Base-by-base conservation (phyloP, 2,888 invertebrate genomes). In the Drepana falcataria region DNA sequence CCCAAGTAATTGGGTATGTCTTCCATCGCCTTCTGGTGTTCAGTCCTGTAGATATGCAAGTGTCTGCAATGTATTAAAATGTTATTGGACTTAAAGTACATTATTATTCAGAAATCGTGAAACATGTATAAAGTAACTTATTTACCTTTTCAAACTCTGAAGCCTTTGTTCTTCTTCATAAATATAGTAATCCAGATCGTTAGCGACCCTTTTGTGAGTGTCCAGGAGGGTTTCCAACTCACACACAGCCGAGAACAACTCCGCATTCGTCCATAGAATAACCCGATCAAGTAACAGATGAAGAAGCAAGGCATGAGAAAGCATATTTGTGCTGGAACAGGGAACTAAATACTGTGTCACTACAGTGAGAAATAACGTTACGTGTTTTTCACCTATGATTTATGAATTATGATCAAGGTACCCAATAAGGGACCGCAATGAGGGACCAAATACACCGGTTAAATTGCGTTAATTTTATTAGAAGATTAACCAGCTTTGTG, bases 161-260 rank as follows among this genome's bases (percentile, higher is more conserved):
- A 99, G 86, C 82, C 97, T 95, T 59, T 94, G 92, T 77, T 97
- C 96, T 88, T 99, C 98, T 33, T 94, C 94, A 47, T 93, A 87
- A 55, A 99, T 94, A 80, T 97, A 99, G 59, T 94, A 93, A 66
- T 97, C 95, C 60, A 99, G 91, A 58, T 97, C 96, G 67, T 94
- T 93, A 68, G 98, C 96, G 63, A 99, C 94, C 65, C 95, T 95
- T 57, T 95, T 93, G 88, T 99, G 99, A 40, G 98, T 98, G 78
- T 96, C 95, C 64, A 99, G 89, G 37, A 99, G 92, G 69, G 96
- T 96, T 83, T 99, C 97, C 85, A 99, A 94, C 79, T 99, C 98
- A 1, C 96, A 96, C 73, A 99, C 93, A 1, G 99, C 98, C 0
- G 99, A 99, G 87, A 96, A 99, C 35, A 99, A 91, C 85, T 99